These are phyloP conservation scores for Holocentrus rufus DNA, from an alignment of 2,797 vertebrate species.

Conservation along the genomic window DNA sequence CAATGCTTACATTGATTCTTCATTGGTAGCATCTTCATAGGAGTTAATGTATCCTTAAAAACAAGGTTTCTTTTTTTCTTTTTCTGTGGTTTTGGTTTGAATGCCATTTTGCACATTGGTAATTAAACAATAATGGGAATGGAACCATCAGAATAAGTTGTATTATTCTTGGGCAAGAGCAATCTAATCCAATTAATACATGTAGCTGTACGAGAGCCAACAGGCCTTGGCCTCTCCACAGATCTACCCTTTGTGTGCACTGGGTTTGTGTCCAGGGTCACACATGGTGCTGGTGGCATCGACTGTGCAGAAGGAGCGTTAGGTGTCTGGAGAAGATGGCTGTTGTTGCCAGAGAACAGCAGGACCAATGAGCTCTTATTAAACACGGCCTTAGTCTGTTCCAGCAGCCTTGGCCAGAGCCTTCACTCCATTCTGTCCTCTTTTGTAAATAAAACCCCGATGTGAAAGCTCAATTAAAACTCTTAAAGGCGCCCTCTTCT, in stretches of 20 bases:
- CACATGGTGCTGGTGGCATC: conserved; percentile 15
- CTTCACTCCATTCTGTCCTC: conserved; percentile 7
- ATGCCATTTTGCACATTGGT: neutral
- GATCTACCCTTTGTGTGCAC: neutral
- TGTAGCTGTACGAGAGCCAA: neutral
- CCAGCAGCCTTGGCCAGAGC: conserved; percentile 40
- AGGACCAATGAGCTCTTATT: conserved; percentile 34
- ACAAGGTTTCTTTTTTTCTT: neutral
- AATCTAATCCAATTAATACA: neutral
- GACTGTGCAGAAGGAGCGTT: conserved; percentile 34
- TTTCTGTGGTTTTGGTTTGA: neutral
- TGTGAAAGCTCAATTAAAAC: neutral
- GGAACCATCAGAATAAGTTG: neutral
- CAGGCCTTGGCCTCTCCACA: neutral
- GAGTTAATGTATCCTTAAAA: neutral
- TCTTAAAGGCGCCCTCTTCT: neutral
- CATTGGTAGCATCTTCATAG: neutral
- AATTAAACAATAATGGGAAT: neutral
- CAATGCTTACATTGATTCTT: too few relatives aligned
- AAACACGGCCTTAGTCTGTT: conserved; percentile 25
- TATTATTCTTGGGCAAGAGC: too few relatives aligned
- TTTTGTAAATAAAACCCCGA: conserved; percentile 3
- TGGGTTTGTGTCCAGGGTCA: neutral
- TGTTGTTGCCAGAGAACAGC: conserved; percentile 33
- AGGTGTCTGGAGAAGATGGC: conserved; percentile 31